Evolutionary conservation across 2,888 invertebrate species (phyloP).

Genomic region (Tipula lateralis): DNA sequence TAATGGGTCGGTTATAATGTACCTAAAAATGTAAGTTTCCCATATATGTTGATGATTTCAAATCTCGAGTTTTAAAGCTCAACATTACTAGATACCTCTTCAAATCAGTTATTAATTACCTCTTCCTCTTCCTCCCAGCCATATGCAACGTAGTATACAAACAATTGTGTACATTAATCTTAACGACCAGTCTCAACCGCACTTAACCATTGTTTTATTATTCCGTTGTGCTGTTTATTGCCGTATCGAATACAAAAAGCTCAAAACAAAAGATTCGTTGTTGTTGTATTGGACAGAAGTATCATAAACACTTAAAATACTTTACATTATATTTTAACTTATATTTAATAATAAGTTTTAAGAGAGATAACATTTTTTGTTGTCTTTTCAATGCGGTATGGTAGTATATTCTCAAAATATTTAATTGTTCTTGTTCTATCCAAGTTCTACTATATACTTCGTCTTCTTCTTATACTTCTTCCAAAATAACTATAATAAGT

Average conservation of each 20-base stretch:
- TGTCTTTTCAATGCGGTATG: background rate
- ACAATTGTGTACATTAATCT: too few relatives aligned
- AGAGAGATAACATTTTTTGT: background rate
- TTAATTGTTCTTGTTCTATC: background rate
- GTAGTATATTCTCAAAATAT: background rate
- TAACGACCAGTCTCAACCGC: too few relatives aligned
- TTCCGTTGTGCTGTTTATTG: background rate
- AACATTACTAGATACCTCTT: too few relatives aligned
- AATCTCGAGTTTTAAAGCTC: too few relatives aligned
- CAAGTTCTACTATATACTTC: background rate
- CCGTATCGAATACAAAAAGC: background rate
- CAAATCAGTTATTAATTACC: too few relatives aligned
- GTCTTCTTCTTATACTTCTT: background rate
- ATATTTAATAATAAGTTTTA: conserved; percentile 1
- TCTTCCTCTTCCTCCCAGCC: too few relatives aligned
- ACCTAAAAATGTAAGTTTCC: too few relatives aligned
- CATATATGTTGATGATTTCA: too few relatives aligned
- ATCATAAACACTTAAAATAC: background rate
- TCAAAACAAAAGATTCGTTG: background rate
- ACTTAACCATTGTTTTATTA: background rate
- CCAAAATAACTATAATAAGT: background rate
- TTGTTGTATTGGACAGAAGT: background rate
- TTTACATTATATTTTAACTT: background rate
- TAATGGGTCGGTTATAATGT: too few relatives aligned
- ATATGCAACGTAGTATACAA: too few relatives aligned